Percentiles rank a stretch among this genome's conserved stretches.
phyloP scores from a whole-genome alignment of 2,797 vertebrate species.

The Clarias pachynema region DNA sequence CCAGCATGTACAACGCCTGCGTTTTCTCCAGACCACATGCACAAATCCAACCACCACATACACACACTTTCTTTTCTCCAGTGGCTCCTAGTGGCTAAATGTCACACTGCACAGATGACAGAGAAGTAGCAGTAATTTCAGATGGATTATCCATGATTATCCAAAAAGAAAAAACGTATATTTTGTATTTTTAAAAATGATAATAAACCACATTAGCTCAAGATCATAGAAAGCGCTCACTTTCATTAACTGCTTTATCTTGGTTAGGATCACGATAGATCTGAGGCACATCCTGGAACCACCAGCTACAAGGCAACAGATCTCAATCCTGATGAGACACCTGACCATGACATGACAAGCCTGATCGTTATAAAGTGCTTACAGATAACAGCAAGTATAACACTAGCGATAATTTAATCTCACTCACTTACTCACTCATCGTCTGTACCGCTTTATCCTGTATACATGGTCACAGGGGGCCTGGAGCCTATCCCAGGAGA shows the following conservation, averaged over 20 bases:
- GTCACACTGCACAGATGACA: not conserved
- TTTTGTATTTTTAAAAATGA: not conserved
- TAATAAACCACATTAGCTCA: not conserved
- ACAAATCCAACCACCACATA: not conserved
- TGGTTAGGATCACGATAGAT: too few relatives aligned
- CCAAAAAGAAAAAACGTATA: too few relatives aligned
- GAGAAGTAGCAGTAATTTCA: not conserved
- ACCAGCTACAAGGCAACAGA: not conserved
- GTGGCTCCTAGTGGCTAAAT: conserved; percentile 35
- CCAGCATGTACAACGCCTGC: conserved; percentile 19
- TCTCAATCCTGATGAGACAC: not conserved
- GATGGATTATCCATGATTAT: not conserved
- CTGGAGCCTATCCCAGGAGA: too few relatives aligned
- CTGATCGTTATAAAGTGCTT: not conserved
- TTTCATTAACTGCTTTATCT: too few relatives aligned
- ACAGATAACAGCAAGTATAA: not conserved
- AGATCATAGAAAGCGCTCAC: too few relatives aligned
- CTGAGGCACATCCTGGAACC: not conserved
- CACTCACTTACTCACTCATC: too few relatives aligned
- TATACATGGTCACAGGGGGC: too few relatives aligned
- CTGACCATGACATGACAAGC: not conserved
- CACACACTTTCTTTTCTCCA: conserved; percentile 12
- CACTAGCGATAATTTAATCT: too few relatives aligned
- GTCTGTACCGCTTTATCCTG: too few relatives aligned
- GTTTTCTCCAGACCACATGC: not conserved